Evolutionary conservation across 2,888 invertebrate genomes (phyloP).

Genomic region (Netelia melanura): DNA sequence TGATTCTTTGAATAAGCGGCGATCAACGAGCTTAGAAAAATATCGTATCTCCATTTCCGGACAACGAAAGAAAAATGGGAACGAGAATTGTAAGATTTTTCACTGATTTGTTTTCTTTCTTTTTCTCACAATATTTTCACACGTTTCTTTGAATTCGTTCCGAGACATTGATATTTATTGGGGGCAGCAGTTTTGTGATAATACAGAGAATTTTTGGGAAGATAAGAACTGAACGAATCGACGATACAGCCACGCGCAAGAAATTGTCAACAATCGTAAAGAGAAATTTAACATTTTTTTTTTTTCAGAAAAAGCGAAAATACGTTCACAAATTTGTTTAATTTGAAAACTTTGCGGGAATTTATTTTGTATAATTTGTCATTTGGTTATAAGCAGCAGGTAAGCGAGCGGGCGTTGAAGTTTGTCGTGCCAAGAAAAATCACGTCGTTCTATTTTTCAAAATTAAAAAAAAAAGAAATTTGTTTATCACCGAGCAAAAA

Average conservation of each 20-base stretch:
- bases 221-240: neutral
- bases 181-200: slow-evolving; percentile 30
- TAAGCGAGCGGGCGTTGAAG: slow-evolving; percentile 32
- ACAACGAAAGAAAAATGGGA: slow-evolving; percentile 34
- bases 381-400: slow-evolving; percentile 24
- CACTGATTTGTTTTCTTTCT: neutral
- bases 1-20: slow-evolving; percentile 19
- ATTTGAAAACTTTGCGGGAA: slow-evolving; percentile 1
- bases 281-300: neutral
- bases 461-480: neutral
- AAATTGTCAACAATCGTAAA: neutral
- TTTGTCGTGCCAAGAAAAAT: neutral
- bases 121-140: neutral
- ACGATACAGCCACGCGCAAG: no score
- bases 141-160: neutral
- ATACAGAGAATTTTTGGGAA: slow-evolving; percentile 12
- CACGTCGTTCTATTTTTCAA: slow-evolving; percentile 26
- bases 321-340: neutral
- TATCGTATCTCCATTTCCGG: slow-evolving; percentile 53
- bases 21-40: slow-evolving; percentile 67
- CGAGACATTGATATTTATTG: slow-evolving; percentile 48
- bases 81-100: neutral
- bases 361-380: slow-evolving; percentile 10
- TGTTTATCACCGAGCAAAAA: slow-evolving; percentile 14
- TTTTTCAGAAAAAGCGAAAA: neutral